Base-by-base conservation (phyloP, 2,113 vertebrate species). In the Trichomycterus rosablanca region DNA sequence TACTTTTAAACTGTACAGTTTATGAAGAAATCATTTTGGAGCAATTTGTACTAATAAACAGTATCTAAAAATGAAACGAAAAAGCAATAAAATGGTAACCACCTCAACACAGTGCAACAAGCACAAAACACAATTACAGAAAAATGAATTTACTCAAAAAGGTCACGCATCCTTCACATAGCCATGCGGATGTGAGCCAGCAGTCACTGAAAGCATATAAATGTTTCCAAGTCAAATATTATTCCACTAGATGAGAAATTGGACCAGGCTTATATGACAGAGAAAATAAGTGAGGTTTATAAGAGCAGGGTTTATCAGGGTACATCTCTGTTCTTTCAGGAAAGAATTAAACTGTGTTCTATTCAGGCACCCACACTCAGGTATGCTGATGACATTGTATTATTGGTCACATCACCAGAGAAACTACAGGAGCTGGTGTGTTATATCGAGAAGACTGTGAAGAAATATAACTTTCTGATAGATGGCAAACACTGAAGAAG, bases 91-190 rank as follows among this genome's bases (percentile, higher is more conserved):
- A 71, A 77, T 46, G 19, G 30, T 68, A 73, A 73, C 46, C 50
- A 59, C 46, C 40, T 56, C 26, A 70, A 54, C 23, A 59, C 57
- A 59, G 59, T 53, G 55, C 37, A 77, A 59, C 42, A 53, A 61
- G 66, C 64, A 71, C 61, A 59, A 73, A 78, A 82, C 59, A 76
- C 67, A 74, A 78, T 81, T 77, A 79, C 50, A 68, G 64, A 75
- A 76, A 76, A 70, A 75, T 67, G 58, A 78, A 83, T 78, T 72
- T 12, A 76, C 76, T 76, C 76, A 45, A 66, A 75, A 81, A 86
- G 76, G 76, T 76, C 40, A 57, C 28, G 40, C 16, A 39, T 75
- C 70, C 65, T 63, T 75, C 71, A 53, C 26, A 72, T 70, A 63
- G 63, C 62, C 67, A 67, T 71, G 35, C 55, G 66, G 61, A 78